These are phyloP conservation scores for Aspidiotus rigidus DNA, from an alignment of 2,888 invertebrate species.

Conservation along the genomic window DNA sequence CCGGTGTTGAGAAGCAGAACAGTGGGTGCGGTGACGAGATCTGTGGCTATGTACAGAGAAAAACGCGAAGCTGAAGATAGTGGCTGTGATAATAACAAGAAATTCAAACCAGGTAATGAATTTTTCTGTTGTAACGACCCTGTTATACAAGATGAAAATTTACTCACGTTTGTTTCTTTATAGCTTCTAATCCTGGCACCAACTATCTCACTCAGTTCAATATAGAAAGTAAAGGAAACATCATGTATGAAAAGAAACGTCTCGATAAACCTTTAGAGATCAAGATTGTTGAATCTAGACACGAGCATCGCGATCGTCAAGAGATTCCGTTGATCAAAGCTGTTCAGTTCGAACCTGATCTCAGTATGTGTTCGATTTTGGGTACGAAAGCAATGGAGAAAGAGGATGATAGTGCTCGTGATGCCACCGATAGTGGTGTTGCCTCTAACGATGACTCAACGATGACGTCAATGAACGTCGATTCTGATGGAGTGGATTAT, in stretches of 20 bases:
- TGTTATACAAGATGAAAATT: too few relatives aligned
- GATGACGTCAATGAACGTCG: too few relatives aligned
- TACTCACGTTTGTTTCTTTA: not conserved
- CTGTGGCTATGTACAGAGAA: slow-evolving; percentile 49
- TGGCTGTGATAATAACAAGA: slow-evolving; percentile 14
- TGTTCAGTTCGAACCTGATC: not conserved
- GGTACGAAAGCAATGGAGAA: not conserved
- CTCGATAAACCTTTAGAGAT: slow-evolving; percentile 7
- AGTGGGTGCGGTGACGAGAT: slow-evolving; percentile 59
- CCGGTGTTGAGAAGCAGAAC: slow-evolving; percentile 45
- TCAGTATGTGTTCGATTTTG: not conserved
- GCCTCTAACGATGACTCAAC: too few relatives aligned
- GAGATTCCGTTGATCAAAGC: slow-evolving; percentile 1
- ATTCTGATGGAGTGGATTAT: too few relatives aligned
- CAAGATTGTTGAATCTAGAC: not conserved
- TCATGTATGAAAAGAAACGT: not conserved
- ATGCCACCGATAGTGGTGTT: not conserved
- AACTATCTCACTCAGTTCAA: slow-evolving; percentile 1
- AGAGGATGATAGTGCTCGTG: not conserved
- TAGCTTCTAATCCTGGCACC: not conserved
- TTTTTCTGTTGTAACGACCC: too few relatives aligned
- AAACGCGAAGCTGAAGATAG: slow-evolving; percentile 38
- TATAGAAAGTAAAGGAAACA: not conserved
- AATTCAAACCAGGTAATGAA: slow-evolving; percentile 20
- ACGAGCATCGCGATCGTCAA: not conserved